A percentile compares a stretch with the other conserved stretches of the same genome.
Evolutionary conservation across 1,140 invertebrate species (phyloP).

Genomic region (Drosophila orena): DNA sequence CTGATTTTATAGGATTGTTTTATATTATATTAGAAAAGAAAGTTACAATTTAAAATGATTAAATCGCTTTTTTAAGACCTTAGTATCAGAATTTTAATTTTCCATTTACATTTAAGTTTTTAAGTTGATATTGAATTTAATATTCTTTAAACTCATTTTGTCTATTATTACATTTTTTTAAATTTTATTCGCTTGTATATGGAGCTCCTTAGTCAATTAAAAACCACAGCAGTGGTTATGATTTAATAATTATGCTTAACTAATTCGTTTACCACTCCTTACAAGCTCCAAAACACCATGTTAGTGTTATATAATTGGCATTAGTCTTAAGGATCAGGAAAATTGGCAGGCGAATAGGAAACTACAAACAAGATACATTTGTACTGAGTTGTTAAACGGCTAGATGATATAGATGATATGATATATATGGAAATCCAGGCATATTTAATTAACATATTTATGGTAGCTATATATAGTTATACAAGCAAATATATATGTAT

Average conservation of each 20-base stretch:
- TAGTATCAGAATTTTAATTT: too few relatives aligned
- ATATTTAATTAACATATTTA: conserved; percentile 69
- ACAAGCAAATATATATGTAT: conserved; percentile 58
- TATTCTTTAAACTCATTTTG: too few relatives aligned
- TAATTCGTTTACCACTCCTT: not conserved
- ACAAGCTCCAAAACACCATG: conserved; percentile 3
- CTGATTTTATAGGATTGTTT: too few relatives aligned
- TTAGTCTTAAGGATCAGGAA: conserved; percentile 15
- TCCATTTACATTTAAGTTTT: too few relatives aligned
- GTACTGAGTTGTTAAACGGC: conserved; percentile 63
- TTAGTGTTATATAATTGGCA: conserved; percentile 36
- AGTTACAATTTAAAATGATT: too few relatives aligned
- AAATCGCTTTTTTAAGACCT: too few relatives aligned
- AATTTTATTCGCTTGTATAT: not conserved
- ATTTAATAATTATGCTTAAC: not conserved
- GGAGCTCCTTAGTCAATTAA: not conserved
- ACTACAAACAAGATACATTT: conserved; percentile 34
- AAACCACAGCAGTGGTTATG: not conserved
- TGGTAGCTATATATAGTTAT: conserved; percentile 67
- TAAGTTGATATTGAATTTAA: too few relatives aligned
- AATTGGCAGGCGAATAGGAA: conserved; percentile 9
- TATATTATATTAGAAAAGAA: too few relatives aligned
- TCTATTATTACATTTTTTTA: not conserved
- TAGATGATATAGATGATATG: conserved; percentile 15
- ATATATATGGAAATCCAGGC: conserved; percentile 34